Evolutionary conservation across 2,797 vertebrate genomes (phyloP).

Genomic region (Bovichtus diacanthus): DNA sequence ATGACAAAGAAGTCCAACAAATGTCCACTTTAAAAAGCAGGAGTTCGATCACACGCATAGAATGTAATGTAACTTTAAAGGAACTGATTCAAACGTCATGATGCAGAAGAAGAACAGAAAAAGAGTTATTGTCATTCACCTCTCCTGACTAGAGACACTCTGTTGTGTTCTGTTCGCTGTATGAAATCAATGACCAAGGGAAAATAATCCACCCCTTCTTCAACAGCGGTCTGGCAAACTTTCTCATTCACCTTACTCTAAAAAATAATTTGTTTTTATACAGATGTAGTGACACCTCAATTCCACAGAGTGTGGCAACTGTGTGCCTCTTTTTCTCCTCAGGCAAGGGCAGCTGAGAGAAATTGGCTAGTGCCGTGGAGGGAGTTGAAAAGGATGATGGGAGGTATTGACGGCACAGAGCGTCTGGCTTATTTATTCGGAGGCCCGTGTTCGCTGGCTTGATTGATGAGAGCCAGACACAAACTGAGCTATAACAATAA

Average conservation of each 20-base stretch:
- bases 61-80: background rate
- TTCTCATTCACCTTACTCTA: conserved; percentile 52
- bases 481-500: conserved; percentile 72
- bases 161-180: conserved; percentile 7
- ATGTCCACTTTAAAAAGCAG: background rate
- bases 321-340: conserved; percentile 61
- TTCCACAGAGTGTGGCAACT: conserved; percentile 67
- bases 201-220: conserved; percentile 56
- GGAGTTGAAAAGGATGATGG: conserved; percentile 76
- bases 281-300: conserved; percentile 75
- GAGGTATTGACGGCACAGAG: conserved; percentile 71
- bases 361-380: conserved; percentile 65
- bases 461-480: conserved; percentile 79
- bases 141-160: conserved; percentile 42
- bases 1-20: background rate
- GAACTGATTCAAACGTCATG: conserved; percentile 3
- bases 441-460: conserved; percentile 54
- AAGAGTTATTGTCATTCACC: conserved; percentile 30
- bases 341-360: conserved; percentile 70
- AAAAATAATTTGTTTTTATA: conserved; percentile 80
- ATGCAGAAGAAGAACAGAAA: conserved; percentile 10
- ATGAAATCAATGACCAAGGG: conserved; percentile 64
- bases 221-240: conserved; percentile 29
- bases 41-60: background rate
- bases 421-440: conserved; percentile 75